Evolutionary conservation across 2,113 vertebrate genomes (phyloP), one percentile per base, ranked within the genome.

Genomic region (Xiphorhynchus elegans): DNA sequence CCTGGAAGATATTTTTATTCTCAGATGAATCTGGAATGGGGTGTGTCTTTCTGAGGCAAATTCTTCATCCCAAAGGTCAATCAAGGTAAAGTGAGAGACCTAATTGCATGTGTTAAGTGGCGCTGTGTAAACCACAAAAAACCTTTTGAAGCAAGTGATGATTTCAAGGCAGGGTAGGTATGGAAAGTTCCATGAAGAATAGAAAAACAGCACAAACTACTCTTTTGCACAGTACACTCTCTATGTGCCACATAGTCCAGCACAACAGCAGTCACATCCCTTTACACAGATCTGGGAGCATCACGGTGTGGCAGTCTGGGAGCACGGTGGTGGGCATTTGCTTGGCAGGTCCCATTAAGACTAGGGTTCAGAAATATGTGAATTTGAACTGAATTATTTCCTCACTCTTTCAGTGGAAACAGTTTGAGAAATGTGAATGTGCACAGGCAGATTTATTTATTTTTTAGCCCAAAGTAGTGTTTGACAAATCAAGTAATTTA

Each of bases 1-100:
- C 14, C 24, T 87, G 56, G 18, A 74, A 87, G 60, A 60, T 55
- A 79, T 64, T 95, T 96, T 89, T 81, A n/a, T 86, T 85, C 29
- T 75, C 44, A 95, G 7, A 40, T 72, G 17, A 82, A 56, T 75
- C n/a, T 64, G 58, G 82, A 89, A 84, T n/a, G 12, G 10, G 52
- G 44, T 53, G 18, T 79, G 29, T 60, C 35, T 40, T 87, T 91
- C 74, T 75, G 35, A 91, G 93, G 55, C 37, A 87, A 75, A 33
- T 40, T 52, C 29, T 75, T 75, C 39, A 47, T 82, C 26, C 9
- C 29, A 52, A 59, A 82, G 66, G 77, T 87, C 77, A 82, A 1
- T 35, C 3, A 17, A 89, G 64, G 86, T 74, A 87, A 84, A 5
- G 9, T 77, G 35, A 84, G 37, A 83, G 14, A 78, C 16, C 2